Conservation (phyloP, 2,113 vertebrate species). For the Callocephalon fimbriatum region DNA sequence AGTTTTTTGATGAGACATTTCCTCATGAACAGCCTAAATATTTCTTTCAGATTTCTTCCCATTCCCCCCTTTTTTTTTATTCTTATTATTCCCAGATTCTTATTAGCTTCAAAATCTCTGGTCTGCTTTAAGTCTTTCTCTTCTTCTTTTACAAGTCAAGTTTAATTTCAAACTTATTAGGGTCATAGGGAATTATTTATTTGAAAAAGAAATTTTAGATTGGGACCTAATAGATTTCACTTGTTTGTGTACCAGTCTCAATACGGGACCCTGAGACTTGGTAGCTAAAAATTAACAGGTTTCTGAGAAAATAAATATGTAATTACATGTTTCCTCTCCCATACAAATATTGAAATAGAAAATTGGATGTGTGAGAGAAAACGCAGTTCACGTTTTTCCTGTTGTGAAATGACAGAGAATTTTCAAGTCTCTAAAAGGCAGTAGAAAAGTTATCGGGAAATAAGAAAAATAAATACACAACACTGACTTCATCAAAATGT, state of each 20-base stretch:
- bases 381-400: background rate
- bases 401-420: background rate
- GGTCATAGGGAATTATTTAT: background rate
- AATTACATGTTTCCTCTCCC: background rate
- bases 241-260: background rate
- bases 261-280: background rate
- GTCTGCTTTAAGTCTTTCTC: background rate
- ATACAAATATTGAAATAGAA: background rate
- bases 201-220: background rate
- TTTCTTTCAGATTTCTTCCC: background rate
- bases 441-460: background rate
- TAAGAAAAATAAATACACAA: background rate
- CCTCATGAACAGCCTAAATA: background rate
- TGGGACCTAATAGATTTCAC: rapidly evolving
- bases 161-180: background rate
- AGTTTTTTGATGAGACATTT: background rate
- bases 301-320: background rate
- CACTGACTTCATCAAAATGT: background rate
- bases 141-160: background rate
- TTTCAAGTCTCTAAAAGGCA: background rate
- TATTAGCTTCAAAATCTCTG: background rate
- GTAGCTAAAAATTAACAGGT: background rate
- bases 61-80: too few relatives aligned
- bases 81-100: background rate
- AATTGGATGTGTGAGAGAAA: background rate